Base-by-base conservation (phyloP, 2,888 invertebrate genomes). In the Idaea straminata region DNA sequence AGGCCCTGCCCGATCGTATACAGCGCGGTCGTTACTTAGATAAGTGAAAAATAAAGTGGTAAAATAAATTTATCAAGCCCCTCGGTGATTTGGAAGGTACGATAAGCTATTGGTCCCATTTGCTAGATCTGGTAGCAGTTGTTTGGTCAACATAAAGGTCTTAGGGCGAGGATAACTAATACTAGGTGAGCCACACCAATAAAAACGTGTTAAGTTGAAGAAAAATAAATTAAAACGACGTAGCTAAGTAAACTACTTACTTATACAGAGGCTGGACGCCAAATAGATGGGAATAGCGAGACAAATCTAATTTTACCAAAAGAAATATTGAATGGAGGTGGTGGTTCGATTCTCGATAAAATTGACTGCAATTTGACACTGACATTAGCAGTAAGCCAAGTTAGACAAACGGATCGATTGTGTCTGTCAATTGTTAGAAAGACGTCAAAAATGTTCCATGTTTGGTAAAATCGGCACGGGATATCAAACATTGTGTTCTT, bases 191-290 rank as follows among this genome's bases (percentile, higher is more conserved):
- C 47, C 10, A 47, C 7, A 47, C 13, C 5, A 47, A 47, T 10
- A 47, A 47, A 47, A 47, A 47, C 7, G 47, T 4, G 7, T 7
- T 47, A 7, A 47, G 13, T 3, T 47, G 5, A 47, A 13, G 13
- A 47, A 47, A 13, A 47, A 13, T 13, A 10, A 47, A 47, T 6
- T 7, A 7, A 6, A 47, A 47, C 10, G 0, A 7, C 10, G 6
- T 47, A 47, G 47, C 47, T 13, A 6, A 47, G 47, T 47, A 63
- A 15, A 57, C 67, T 64, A 79, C 82, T 77, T 73, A 83, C 83
- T 74, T 69, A 72, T 66, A 69, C 69, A 68, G 69, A 72, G 72
- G 78, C 74, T 69, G 62, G 64, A 63, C 70, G 76, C 77, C 74
- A 68, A 79, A 71, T 76, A 74, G 15, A 47, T 47, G 47, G 13